phyloP scores from a whole-genome alignment of 2,888 invertebrate genomes.

The Ctenicera cuprea region DNA sequence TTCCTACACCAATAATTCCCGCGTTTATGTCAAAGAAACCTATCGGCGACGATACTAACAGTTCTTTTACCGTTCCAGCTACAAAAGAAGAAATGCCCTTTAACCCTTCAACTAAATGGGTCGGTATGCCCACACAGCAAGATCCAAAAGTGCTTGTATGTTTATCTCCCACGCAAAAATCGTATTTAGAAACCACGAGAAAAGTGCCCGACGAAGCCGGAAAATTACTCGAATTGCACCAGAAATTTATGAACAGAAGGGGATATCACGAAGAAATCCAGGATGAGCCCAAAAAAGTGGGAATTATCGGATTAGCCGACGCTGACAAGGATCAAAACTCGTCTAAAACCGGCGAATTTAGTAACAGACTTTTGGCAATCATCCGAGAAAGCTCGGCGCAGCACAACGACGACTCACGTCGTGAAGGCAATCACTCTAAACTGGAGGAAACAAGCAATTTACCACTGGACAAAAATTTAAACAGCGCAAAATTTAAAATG shows the following conservation, averaged over 20 bases:
- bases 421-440: background rate
- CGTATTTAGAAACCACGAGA: conserved; percentile 76
- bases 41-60: conserved; percentile 30
- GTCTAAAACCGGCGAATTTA: conserved; percentile 59
- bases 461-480: background rate
- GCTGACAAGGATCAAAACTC: conserved; percentile 47
- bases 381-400: conserved; percentile 74
- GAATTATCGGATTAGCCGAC: conserved; percentile 53
- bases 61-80: conserved; percentile 57
- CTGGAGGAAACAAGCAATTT: background rate
- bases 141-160: conserved; percentile 80
- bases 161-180: conserved; percentile 84
- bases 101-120: conserved; percentile 74
- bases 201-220: conserved; percentile 76
- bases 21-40: conserved; percentile 29
- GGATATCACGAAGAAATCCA: conserved; percentile 66
- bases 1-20: conserved; percentile 35
- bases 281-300: conserved; percentile 48
- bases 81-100: conserved; percentile 63
- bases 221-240: conserved; percentile 81
- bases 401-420: conserved; percentile 61
- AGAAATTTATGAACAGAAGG: conserved; percentile 80
- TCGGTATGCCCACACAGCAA: conserved; percentile 77
- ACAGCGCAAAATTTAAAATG: background rate
- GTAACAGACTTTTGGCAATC: conserved; percentile 78